Base-by-base conservation (phyloP, 2,113 vertebrate species). In the Picathartes gymnocephalus region DNA sequence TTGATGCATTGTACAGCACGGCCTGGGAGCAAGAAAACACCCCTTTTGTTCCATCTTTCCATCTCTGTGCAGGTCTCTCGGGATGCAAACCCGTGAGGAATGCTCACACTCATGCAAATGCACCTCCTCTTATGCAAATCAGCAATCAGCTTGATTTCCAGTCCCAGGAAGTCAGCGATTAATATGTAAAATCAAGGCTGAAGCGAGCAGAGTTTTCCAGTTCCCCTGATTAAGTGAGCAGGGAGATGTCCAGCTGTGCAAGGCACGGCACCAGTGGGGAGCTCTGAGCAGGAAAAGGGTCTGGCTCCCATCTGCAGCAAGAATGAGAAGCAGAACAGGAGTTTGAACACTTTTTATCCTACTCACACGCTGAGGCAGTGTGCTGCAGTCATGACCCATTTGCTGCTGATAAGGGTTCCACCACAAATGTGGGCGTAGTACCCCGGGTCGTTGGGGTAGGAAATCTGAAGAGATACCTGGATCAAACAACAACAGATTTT, bases 331-430 rank as follows among this genome's bases (percentile, higher is more conserved):
- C 20, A 72, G 57, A 82, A 19, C 14, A 40, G 22, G 76, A 31
- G 23, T 22, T 60, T 28, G 6, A n/a, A 19, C 0, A 6, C 5
- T 27, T 80, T 90, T 70, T 57, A 42, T 45, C 23, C 35, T 37
- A 53, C 95, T 93, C 86, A 98, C 97, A 56, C 23, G 30, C 95
- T 85, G 78, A 98, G 92, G 50, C 98, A 98, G 91, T 98, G 98
- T 40, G 98, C 98, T 57, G 97, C 97, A 27, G 98, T 98, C 97
- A 98, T 81, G 70, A 98, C 58, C 86, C 93, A 70, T 4, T 33
- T 86, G 61, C 4, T 1, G n/a, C 47, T 81, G 56, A 95, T 64
- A 13, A 98, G 15, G 5, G 90, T 84, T 61, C 97, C 97, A 54
- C 97, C 96, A 8, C 97, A 98, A 35, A 97, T 69, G 91, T 97